phyloP scores from a whole-genome alignment of 1,140 invertebrate species.

The Hypsibius dujardini region DNA sequence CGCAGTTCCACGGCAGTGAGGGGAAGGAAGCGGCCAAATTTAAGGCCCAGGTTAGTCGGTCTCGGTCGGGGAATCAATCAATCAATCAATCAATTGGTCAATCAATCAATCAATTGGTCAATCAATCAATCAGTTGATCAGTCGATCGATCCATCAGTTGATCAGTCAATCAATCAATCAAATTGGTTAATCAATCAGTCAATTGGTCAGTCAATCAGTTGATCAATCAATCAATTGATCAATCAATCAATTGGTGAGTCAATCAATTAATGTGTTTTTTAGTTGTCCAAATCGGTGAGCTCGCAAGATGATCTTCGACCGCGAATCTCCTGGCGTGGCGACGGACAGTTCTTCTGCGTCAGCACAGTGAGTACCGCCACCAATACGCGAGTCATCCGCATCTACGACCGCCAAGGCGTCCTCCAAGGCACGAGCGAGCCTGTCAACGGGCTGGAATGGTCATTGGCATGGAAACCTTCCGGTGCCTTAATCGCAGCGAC shows the following conservation, averaged over 20 bases:
- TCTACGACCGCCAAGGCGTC: slow-evolving; percentile 53
- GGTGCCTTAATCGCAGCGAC: slow-evolving; percentile 27
- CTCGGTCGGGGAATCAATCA: no score
- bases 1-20: slow-evolving; percentile 77
- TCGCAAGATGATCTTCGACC: slow-evolving; percentile 38
- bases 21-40: slow-evolving; percentile 55
- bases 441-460: slow-evolving; percentile 45
- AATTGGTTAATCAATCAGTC: no score
- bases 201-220: no score
- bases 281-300: no score
- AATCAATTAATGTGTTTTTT: no score
- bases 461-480: slow-evolving; percentile 46
- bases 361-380: slow-evolving; percentile 38
- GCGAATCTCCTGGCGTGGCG: slow-evolving; percentile 59
- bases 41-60: slow-evolving; percentile 22
- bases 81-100: no score
- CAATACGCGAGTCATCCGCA: slow-evolving; percentile 40
- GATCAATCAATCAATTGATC: no score
- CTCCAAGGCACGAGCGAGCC: slow-evolving; percentile 53
- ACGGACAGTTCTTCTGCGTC: slow-evolving; percentile 63
- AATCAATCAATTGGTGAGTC: no score
- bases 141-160: no score
- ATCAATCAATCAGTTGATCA: no score
- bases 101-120: no score
- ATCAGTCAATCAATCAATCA: no score